phyloP scores from a whole-genome alignment of 2,113 vertebrate genomes.

The Eulacestoma nigropectus region DNA sequence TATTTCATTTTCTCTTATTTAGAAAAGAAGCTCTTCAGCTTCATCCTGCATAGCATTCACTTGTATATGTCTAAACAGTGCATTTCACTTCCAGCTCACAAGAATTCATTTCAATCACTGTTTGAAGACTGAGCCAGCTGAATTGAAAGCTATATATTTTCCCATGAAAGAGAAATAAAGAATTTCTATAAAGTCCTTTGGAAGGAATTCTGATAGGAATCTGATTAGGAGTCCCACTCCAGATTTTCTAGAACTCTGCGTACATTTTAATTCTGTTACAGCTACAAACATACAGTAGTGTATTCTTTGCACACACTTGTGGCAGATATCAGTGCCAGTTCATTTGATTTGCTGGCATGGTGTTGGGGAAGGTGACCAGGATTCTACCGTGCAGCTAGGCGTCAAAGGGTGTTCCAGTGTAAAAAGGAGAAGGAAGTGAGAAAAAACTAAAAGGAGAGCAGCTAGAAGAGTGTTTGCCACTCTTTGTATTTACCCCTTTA shows the following conservation, averaged over 20 bases:
- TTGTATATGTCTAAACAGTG: neutral
- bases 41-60: neutral
- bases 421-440: neutral
- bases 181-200: neutral
- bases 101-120: neutral
- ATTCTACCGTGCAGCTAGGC: neutral
- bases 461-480: neutral
- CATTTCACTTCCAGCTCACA: neutral
- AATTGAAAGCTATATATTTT: neutral
- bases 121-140: neutral
- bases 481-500: neutral
- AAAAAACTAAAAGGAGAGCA: neutral
- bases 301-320: neutral
- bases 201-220: neutral
- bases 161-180: neutral
- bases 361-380: neutral
- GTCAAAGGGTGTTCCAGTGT: neutral
- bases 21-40: neutral
- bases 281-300: neutral
- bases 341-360: neutral
- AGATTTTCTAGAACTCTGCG: neutral
- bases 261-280: neutral
- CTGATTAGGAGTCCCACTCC: neutral
- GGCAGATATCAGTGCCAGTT: neutral
- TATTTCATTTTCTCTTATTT: neutral